phyloP scores from a whole-genome alignment of 1,140 invertebrate genomes.

The Platyscapa corneri region DNA sequence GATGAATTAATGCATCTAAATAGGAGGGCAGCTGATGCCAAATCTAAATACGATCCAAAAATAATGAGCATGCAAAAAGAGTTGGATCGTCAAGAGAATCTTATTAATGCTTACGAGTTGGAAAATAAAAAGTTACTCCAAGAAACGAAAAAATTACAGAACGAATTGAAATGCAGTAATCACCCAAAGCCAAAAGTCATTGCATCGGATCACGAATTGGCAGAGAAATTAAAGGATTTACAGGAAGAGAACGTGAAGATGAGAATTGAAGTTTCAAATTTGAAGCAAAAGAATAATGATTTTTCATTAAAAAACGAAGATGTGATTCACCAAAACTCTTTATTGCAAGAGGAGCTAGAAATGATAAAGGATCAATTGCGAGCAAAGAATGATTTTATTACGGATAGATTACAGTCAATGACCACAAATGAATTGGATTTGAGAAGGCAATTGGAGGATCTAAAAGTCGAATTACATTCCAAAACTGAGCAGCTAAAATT shows the following conservation, averaged over 20 bases:
- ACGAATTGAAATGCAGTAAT: constrained; percentile 62
- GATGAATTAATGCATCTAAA: constrained; percentile 64
- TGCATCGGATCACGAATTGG: constrained; percentile 58
- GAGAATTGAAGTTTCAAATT: constrained; percentile 64
- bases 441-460: constrained; percentile 68
- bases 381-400: constrained; percentile 71
- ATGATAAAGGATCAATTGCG: constrained; percentile 71
- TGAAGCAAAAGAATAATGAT: constrained; percentile 67
- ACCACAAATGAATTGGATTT: constrained; percentile 64
- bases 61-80: constrained; percentile 64
- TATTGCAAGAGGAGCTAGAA: constrained; percentile 69
- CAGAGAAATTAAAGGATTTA: constrained; percentile 66
- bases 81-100: constrained; percentile 66
- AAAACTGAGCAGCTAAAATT: constrained; percentile 68
- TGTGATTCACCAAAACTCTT: constrained; percentile 64
- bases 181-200: constrained; percentile 56
- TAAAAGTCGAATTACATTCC: constrained; percentile 66
- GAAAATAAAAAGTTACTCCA: constrained; percentile 69
- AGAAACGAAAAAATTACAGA: constrained; percentile 65
- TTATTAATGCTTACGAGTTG: constrained; percentile 66
- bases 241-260: constrained; percentile 67
- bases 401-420: constrained; percentile 66
- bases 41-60: constrained; percentile 57
- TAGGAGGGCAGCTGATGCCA: constrained; percentile 53
- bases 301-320: constrained; percentile 66